phyloP scores from a whole-genome alignment of 2,888 invertebrate genomes.

The Ectemnius continuus region DNA sequence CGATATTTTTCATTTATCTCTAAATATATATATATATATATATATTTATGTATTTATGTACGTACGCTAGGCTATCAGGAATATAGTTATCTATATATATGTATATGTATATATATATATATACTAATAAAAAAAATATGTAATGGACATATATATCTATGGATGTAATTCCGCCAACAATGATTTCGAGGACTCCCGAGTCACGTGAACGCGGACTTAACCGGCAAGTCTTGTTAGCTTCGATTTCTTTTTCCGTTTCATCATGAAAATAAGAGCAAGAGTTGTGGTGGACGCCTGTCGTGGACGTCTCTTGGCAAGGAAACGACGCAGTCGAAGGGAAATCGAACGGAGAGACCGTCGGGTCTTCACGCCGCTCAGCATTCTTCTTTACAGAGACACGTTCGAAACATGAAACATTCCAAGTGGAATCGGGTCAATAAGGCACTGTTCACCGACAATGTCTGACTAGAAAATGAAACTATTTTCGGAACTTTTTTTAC shows the following conservation, averaged over 20 bases:
- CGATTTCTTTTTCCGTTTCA: slow-evolving; percentile 20
- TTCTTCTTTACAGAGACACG: slow-evolving; percentile 27
- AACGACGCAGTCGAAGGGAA: slow-evolving; percentile 23
- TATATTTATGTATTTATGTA: slow-evolving; percentile 9
- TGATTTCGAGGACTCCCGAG: slow-evolving; percentile 20
- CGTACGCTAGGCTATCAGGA: slow-evolving; percentile 13
- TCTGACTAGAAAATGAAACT: slow-evolving; percentile 78
- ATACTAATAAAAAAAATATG: slow-evolving; percentile 22
- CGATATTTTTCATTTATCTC: slow-evolving; percentile 31
- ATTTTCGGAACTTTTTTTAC: slow-evolving; percentile 70
- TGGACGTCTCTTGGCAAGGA: slow-evolving; percentile 28
- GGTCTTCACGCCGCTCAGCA: slow-evolving; percentile 36
- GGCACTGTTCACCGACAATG: slow-evolving; percentile 78
- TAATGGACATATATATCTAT: slow-evolving; percentile 9
- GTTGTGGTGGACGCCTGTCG: slow-evolving; percentile 34
- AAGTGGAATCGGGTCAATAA: slow-evolving; percentile 74
- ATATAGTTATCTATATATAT: not conserved
- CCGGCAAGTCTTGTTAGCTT: slow-evolving; percentile 49
- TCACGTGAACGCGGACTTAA: slow-evolving; percentile 29
- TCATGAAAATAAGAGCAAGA: slow-evolving; percentile 31
- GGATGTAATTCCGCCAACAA: slow-evolving; percentile 22
- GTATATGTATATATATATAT: no score
- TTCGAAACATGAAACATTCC: slow-evolving; percentile 54
- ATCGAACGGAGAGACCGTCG: slow-evolving; percentile 6
- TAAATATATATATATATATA: slow-evolving; percentile 19